These are phyloP conservation scores for Tenthredo scrophulariae DNA, from an alignment of 2,888 invertebrate species.

Conservation along the genomic window DNA sequence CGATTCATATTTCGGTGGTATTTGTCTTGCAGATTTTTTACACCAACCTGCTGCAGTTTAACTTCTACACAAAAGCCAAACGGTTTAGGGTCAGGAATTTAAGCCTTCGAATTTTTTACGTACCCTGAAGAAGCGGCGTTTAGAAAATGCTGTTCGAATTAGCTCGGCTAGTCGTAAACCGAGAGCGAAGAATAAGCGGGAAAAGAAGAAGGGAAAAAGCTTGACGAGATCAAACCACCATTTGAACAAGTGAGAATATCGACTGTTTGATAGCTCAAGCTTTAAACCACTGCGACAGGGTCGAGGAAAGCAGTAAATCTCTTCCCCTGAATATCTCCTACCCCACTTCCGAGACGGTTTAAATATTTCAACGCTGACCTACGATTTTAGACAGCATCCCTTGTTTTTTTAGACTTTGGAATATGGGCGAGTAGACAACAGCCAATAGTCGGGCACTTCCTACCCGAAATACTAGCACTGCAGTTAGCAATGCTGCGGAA, in stretches of 20 bases:
- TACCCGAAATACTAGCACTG: background rate
- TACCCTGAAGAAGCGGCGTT: background rate
- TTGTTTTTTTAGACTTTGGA: slow-evolving; percentile 30
- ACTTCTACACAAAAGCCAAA: background rate
- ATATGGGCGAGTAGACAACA: background rate
- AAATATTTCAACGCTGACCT: slow-evolving; percentile 47
- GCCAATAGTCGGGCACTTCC: background rate
- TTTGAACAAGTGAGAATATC: background rate
- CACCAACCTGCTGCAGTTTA: background rate
- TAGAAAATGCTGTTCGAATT: slow-evolving; percentile 7
- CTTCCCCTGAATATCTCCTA: background rate
- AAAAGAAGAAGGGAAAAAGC: background rate
- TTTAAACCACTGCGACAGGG: background rate
- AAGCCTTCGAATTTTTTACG: slow-evolving; percentile 15
- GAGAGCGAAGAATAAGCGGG: background rate
- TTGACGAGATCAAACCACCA: slow-evolving; percentile 1
- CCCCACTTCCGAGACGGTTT: slow-evolving; percentile 1
- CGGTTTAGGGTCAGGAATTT: slow-evolving; percentile 9
- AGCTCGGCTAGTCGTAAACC: slow-evolving; percentile 20
- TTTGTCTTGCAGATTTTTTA: background rate
- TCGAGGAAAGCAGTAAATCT: slow-evolving; percentile 24
- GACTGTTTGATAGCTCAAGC: background rate
- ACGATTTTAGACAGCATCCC: slow-evolving; percentile 20
- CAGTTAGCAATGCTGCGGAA: background rate
- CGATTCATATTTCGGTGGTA: background rate